Base-by-base conservation (phyloP, 2,113 vertebrate genomes). In the Crotalus viridis region DNA sequence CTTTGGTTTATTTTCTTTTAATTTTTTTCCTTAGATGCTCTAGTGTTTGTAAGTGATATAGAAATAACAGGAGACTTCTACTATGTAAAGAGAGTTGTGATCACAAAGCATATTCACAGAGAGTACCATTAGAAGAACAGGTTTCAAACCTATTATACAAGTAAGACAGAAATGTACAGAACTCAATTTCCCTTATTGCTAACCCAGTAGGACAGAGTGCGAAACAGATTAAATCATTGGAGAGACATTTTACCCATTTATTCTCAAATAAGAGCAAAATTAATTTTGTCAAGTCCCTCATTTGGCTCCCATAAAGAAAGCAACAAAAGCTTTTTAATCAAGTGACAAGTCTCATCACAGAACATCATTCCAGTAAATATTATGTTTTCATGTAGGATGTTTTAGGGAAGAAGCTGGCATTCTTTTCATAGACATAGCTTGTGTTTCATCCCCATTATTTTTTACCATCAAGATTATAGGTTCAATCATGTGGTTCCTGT, bases 231-330 rank as follows among this genome's bases (percentile, higher is more conserved):
- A 69, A 24, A 93, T 95, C 97, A 94, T 54, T 89, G 57, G 85
- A 95, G 43, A 94, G 10, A 0, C 93, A 94, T 93, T 74, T 74
- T 94, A 94, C 48, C 22, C 26, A 26, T 46, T 15, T n/a, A 69
- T 54, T 95, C 94, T 95, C 88, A 95, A 93, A 96, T 91, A 91
- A 95, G 91, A 95, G 57, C 22, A 90, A 95, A 92, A 96, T 95
- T 95, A 88, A 57, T 91, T 96, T 94, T 24, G 57, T 90, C 0
- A 0, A 88, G 92, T 94, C 48, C 93, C 94, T 92, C 91, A 74
- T 88, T 93, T 87, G 48, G 33, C 85, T 93, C 90, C 91, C n/a
- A 74, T 85, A 89, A 95, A 95, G 92, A 95, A 95, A 93, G 88
- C 57, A 4, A 56, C 93, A 95, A 95, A 91, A 85, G n/a, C 43